Percentiles rank a stretch among this genome's conserved stretches.
phyloP scores from a whole-genome alignment of 2,888 invertebrate genomes.

The Suillia variegata region DNA sequence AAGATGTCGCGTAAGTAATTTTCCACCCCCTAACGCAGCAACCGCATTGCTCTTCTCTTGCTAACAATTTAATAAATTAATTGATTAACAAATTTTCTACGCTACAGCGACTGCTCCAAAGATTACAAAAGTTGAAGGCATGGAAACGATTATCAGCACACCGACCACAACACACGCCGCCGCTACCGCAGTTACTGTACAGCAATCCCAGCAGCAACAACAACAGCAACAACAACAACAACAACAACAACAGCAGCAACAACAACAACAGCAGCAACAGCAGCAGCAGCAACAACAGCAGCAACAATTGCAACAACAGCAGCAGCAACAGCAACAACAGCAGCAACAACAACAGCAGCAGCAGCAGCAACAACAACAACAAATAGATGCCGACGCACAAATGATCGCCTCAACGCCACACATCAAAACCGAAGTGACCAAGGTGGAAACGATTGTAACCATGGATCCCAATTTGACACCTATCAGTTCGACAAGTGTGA shows the following conservation, averaged over 20 bases:
- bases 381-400: constrained; percentile 50
- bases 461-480: constrained; percentile 56
- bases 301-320: constrained; percentile 36
- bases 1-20: constrained; percentile 57
- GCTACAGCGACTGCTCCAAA: constrained; percentile 53
- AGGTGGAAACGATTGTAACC: constrained; percentile 56
- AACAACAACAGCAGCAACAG: constrained; percentile 43
- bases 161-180: constrained; percentile 50
- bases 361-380: constrained; percentile 34
- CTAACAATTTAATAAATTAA: not conserved
- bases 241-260: constrained; percentile 38
- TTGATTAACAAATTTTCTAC: not conserved
- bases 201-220: constrained; percentile 40
- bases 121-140: constrained; percentile 57
- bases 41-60: not conserved
- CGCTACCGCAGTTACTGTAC: constrained; percentile 22
- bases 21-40: no score
- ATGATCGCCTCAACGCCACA: constrained; percentile 51
- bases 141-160: constrained; percentile 58
- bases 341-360: constrained; percentile 30
- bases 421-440: constrained; percentile 54
- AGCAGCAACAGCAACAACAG: constrained; percentile 32
- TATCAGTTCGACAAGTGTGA: constrained; percentile 36
- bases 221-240: constrained; percentile 44
- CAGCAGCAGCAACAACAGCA: constrained; percentile 38